A percentile compares a stretch with the other conserved stretches of the same genome.
phyloP scores from a whole-genome alignment of 2,797 vertebrate species.

The Falco naumanni region DNA sequence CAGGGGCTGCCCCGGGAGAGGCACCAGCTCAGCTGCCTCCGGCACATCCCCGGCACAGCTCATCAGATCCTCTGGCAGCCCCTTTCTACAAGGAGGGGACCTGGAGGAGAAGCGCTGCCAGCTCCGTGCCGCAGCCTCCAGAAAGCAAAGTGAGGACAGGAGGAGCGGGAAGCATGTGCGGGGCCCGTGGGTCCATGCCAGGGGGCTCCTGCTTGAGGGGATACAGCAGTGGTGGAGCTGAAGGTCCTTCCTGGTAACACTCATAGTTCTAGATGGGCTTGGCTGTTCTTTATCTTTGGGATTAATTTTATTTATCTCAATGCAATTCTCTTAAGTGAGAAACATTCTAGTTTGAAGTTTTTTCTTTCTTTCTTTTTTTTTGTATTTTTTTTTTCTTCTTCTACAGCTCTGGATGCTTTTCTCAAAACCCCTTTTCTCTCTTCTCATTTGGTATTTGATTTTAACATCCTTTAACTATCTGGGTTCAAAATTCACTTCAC shows the following conservation, averaged over 20 bases:
- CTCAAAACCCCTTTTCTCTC: not conserved
- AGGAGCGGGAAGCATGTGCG: fast-evolving
- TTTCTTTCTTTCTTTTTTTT: too few species aligned
- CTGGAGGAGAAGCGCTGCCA: not conserved
- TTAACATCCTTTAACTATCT: not conserved
- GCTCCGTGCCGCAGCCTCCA: not conserved
- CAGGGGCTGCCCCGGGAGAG: not conserved
- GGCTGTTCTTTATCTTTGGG: not conserved
- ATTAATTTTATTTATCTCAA: not conserved
- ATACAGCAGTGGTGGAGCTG: not conserved
- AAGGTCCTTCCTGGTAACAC: not conserved
- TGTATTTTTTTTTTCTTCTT: not conserved
- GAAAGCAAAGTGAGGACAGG: not conserved
- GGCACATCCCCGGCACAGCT: fast-evolving
- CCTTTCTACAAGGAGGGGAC: not conserved
- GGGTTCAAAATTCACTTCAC: not conserved
- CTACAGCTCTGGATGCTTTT: not conserved
- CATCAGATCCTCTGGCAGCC: not conserved
- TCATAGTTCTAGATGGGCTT: fast-evolving
- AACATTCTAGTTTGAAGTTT: not conserved
- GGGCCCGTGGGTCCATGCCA: fast-evolving
- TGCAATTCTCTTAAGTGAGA: not conserved
- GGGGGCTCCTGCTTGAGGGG: not conserved
- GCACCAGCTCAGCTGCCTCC: not conserved
- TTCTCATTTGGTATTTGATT: not conserved